phyloP scores from a whole-genome alignment of 2,888 invertebrate species.

The Eudasyphora cyanicolor region DNA sequence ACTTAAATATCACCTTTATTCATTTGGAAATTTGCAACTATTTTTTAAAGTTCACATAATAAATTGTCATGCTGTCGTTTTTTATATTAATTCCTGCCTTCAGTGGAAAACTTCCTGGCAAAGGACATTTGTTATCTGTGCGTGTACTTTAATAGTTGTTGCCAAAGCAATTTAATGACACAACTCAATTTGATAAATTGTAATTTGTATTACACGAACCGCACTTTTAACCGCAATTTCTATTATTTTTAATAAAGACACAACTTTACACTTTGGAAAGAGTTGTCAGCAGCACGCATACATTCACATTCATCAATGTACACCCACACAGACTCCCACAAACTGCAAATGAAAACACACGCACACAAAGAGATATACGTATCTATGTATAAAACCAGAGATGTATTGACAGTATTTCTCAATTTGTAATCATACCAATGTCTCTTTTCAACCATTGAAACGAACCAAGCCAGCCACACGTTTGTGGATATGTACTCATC shows the following conservation, averaged over 20 bases:
- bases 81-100: conserved; percentile 10
- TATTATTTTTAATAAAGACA: conserved; percentile 59
- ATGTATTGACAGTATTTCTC: conserved; percentile 72
- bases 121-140: background rate
- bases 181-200: conserved; percentile 60
- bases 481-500: background rate
- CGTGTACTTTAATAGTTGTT: background rate
- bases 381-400: background rate
- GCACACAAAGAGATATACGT: conserved; percentile 20
- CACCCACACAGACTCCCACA: background rate
- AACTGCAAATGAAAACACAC: conserved; percentile 20
- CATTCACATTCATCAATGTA: background rate
- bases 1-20: too few species aligned
- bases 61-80: background rate
- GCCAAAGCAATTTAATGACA: conserved; percentile 31
- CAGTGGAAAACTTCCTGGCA: conserved; percentile 18
- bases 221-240: conserved; percentile 56
- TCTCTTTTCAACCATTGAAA: conserved; percentile 70
- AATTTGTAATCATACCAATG: conserved; percentile 77
- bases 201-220: conserved; percentile 56
- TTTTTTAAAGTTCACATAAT: background rate
- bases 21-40: too few species aligned
- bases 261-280: conserved; percentile 12
- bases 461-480: background rate
- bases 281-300: conserved; percentile 37